Evolutionary conservation across 2,113 vertebrate species (phyloP), one percentile per base, ranked within the genome.

Genomic region (Poecile atricapillus): DNA sequence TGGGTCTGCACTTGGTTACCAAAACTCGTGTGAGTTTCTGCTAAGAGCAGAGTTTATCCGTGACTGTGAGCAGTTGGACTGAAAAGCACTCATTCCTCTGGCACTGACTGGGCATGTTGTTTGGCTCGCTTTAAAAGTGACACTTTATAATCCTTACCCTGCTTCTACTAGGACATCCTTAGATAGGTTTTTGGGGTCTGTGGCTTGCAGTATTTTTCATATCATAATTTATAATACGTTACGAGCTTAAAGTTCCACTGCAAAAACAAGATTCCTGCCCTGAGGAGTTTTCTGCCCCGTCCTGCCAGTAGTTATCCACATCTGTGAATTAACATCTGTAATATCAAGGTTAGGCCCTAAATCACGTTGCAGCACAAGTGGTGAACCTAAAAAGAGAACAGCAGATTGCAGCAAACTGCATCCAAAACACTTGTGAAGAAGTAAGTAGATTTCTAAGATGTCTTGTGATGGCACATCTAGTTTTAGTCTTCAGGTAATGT

Each of bases 21-120:
- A 2, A 9, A 49, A 41, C 59, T 17, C 17, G 0, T 7, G 39
- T 2, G 56, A n/a, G 52, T 53, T 58, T 27, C 41, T 69, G 79
- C 37, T 15, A 13, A 1, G 15, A 27, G 78, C 19, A 1, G 67
- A 27, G 12, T 53, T 33, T 7, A 58, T 50, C n/a, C 2, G 23
- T 27, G 55, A 7, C 18, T 75, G 31, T 3, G 69, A 80, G 78
- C 62, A 2, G 33, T 0, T 25, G 78, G 27, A 3, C 46, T 13
- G 55, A 17, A 37, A 0, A 31, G 76, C n/a, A 5, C 23, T 69
- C n/a, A 1, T 30, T 67, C 28, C 59, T 37, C 31, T 9, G 17
- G 67, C 37, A 4, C 43, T 31, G 27, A 2, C 31, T n/a, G 43
- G 4, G 4, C 15, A 0, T 4, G 33, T 39, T 43, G 44, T 39